Evolutionary conservation across 2,797 vertebrate species (phyloP), one percentile per base, ranked within the genome.

Genomic region (Chiloscyllium punctatum): DNA sequence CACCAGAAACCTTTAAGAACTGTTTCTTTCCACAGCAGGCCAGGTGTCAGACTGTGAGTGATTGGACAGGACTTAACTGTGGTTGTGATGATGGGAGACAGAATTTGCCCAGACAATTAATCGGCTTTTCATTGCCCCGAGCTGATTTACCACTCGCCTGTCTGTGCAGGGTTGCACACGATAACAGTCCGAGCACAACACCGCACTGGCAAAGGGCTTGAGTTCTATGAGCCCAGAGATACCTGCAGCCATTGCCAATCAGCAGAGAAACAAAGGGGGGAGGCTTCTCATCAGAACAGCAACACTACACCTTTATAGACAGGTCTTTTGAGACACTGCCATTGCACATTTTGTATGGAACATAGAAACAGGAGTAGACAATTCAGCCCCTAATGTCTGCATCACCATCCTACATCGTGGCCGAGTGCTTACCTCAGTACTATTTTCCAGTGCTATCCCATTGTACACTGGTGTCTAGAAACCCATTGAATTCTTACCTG

Each of bases 31-130:
- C 0, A 33, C 57, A 91, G 16, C 57, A 68, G 57, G 62, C 57
- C 62, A n/a, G 30, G 6, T 91, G 88, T n/a, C 57, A 66, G 88
- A 18, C 30, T n/a, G 88, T 66, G 88, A 91, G 88, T 62, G 88
- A n/a, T 91, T 91, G 88, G 88, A 91, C 57, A 68, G 88, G 88
- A 21, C 62, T 68, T 91, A n/a, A 91, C 57, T 91, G 57, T 91
- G 88, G 23, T 91, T 33, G 88, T 91, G 57, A 66, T 68, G 88
- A 68, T 91, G 88, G 88, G 88, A 91, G 37, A 91, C 88, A 21
- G 88, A 37, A 91, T 91, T 91, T 68, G 66, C 15, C 57, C 88
- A 8, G 88, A 91, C 88, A 91, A 91, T 68, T 91, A 91, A 91
- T 91, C 33, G 33, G 88, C 88, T 91, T 91, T 57, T 68, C 88